These are phyloP conservation scores for Dipus sagitta DNA, from an alignment of 2,797 vertebrate species.

Conservation along the genomic window DNA sequence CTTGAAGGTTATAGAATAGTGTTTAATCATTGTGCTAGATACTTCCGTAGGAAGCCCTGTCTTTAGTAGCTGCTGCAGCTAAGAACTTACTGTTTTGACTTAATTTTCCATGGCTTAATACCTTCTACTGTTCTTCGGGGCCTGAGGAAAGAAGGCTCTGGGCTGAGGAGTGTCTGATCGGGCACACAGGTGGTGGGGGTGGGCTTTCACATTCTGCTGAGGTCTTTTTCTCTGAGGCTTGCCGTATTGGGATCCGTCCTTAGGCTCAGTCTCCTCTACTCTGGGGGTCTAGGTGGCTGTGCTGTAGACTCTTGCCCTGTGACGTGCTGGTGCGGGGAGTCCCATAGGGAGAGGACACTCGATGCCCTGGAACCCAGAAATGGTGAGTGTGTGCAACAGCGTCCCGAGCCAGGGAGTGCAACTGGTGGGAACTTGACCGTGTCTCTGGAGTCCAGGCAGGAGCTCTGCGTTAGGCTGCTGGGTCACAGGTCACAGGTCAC, in stretches of 20 bases:
- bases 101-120: background rate
- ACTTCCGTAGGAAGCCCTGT: background rate
- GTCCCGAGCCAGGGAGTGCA: background rate
- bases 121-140: background rate
- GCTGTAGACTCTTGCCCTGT: conserved; percentile 51
- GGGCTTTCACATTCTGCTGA: background rate
- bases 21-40: background rate
- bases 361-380: conserved; percentile 37
- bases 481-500: background rate
- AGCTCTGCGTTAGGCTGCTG: background rate
- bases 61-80: background rate
- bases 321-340: conserved; percentile 46
- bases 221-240: background rate
- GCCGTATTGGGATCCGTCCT: conserved; percentile 10
- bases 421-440: background rate
- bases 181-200: background rate
- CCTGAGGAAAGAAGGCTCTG: background rate
- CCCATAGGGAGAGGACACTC: conserved; percentile 32
- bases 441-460: background rate
- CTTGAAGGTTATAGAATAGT: background rate
- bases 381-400: conserved; percentile 34
- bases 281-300: conserved; percentile 54
- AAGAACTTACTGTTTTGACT: background rate
- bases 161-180: conserved; percentile 1
- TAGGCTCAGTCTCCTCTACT: conserved; percentile 52